These are phyloP conservation scores for Cantharis flavilabris DNA, from an alignment of 2,888 invertebrate species.

Conservation along the genomic window DNA sequence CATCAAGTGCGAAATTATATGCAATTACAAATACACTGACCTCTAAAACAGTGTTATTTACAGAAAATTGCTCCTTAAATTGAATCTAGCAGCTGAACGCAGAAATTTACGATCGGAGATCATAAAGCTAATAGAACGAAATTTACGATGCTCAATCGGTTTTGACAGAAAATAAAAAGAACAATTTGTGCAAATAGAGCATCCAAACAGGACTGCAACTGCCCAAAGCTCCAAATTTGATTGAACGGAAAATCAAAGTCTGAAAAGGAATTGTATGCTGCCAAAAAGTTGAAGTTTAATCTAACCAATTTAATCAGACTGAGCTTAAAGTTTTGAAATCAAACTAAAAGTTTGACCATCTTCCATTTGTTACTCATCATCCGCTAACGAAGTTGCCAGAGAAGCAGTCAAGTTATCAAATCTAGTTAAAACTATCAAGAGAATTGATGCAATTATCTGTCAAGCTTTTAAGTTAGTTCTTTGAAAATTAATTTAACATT, in stretches of 20 bases:
- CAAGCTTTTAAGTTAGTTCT: not conserved
- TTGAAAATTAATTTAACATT: not conserved
- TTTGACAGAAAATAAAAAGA: not conserved
- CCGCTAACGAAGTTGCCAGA: not conserved
- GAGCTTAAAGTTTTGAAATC: not conserved
- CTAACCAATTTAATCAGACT: not conserved
- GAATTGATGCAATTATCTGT: not conserved
- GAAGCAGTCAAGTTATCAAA: not conserved
- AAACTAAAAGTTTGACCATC: not conserved
- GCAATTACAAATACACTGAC: slow-evolving; percentile 1
- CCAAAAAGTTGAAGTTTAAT: not conserved
- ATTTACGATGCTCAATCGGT: not conserved
- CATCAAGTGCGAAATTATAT: not conserved
- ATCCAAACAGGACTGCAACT: not conserved
- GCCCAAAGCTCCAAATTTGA: not conserved
- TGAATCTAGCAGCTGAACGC: not conserved
- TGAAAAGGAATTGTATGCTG: not conserved
- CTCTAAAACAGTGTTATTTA: not conserved
- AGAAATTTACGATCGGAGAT: not conserved
- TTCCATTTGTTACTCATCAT: not conserved
- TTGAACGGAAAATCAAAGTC: no score
- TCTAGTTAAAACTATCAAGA: not conserved
- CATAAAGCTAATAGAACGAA: not conserved
- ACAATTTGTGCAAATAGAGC: not conserved
- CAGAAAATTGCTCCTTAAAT: not conserved